Evolutionary conservation across 2,888 invertebrate species (phyloP), one percentile per base, ranked within the genome.

Genomic region (Nysson spinosus): DNA sequence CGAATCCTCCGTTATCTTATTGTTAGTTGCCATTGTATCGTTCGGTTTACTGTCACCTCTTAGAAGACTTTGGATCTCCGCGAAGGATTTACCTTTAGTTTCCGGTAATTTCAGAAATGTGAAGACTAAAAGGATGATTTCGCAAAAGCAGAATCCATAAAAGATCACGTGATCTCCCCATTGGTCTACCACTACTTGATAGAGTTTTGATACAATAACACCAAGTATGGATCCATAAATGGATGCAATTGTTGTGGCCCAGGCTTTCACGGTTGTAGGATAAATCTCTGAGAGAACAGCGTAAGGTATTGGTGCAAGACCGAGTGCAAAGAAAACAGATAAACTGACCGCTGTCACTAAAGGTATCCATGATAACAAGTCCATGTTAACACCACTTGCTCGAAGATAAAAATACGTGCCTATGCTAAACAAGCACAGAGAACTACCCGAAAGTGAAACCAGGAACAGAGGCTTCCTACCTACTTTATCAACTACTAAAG

Each of bases 251-350:
- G 44, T 62, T 3, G 50, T 42, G 1, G 78, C 78, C 47, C 61
- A 70, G 1, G 49, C 57, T 39, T 75, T 78, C 17, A 73, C 19
- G 6, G 6, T 44, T 4, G 62, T 46, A 0, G 73, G 42, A 16
- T 74, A 77, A 7, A 77, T 60, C 35, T 78, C 78, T 0, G 73
- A 65, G 1, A 60, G 22, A 1, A 78, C 3, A 4, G 68, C 22
- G 2, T 22, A 28, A 2, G 75, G 72, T 0, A 76, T 17, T 4
- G 60, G 30, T 4, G 14, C 24, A 6, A 76, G n/a, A 4, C 78
- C 78, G 0, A 69, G 0, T 0, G 49, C 12, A 11, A 39, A 12
- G 19, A 40, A 11, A 5, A 55, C 0, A 3, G 35, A 12, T 37
- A 52, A 69, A 3, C 46, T 0, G 4, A 64, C 1, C 1, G 60